Percentiles rank a stretch among this genome's conserved stretches.
phyloP scores from a whole-genome alignment of 2,797 vertebrate species.

The Anguilla marmorata region DNA sequence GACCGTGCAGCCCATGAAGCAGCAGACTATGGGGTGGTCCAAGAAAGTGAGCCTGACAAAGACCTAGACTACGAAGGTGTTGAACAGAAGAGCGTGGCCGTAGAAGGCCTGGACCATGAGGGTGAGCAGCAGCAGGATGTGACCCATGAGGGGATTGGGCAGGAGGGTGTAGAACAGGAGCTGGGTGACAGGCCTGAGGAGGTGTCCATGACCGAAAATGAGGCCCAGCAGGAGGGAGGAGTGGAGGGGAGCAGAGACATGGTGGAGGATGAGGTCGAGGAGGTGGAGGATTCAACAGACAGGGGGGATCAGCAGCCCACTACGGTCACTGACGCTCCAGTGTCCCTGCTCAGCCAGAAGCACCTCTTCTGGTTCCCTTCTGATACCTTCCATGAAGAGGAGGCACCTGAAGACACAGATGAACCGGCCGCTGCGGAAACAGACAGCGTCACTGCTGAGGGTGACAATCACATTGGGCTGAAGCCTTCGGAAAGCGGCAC shows the following conservation, averaged over 20 bases:
- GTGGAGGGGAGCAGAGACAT: slow-evolving; percentile 48
- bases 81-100: slow-evolving; percentile 38
- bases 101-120: not conserved
- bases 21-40: slow-evolving; percentile 31
- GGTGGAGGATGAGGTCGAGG: slow-evolving; percentile 18
- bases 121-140: slow-evolving; percentile 41
- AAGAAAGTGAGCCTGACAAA: slow-evolving; percentile 17
- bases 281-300: slow-evolving; percentile 41
- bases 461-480: slow-evolving; percentile 61
- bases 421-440: slow-evolving; percentile 56
- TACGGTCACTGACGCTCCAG: slow-evolving; percentile 71
- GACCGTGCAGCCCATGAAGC: not conserved
- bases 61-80: slow-evolving; percentile 39
- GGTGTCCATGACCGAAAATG: slow-evolving; percentile 39
- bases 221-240: slow-evolving; percentile 56
- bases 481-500: slow-evolving; percentile 60
- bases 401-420: slow-evolving; percentile 56
- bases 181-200: slow-evolving; percentile 46
- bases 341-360: slow-evolving; percentile 82
- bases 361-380: slow-evolving; percentile 88
- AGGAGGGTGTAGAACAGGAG: slow-evolving; percentile 47
- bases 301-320: slow-evolving; percentile 40
- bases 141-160: slow-evolving; percentile 43
- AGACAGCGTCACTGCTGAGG: slow-evolving; percentile 62
- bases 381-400: slow-evolving; percentile 75